Percentiles rank a stretch among this genome's conserved stretches.
These are phyloP conservation scores for Petrophora chlorosata DNA, from an alignment of 2,888 invertebrate genomes.

Conservation along the genomic window DNA sequence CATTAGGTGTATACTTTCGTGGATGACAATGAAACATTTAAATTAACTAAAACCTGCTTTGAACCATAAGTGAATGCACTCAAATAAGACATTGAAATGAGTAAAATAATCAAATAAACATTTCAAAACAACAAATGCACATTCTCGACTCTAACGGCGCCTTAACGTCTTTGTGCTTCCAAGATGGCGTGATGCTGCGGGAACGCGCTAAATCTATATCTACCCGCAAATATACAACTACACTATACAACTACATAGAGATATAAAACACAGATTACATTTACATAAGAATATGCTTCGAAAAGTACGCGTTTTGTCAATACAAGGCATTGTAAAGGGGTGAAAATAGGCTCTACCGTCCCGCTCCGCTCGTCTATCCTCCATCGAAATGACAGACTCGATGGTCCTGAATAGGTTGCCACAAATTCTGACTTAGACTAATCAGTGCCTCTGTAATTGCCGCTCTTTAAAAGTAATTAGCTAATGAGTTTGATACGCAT, in stretches of 20 bases:
- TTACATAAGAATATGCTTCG: background rate
- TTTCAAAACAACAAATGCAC: slow-evolving; percentile 4
- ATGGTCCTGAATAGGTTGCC: slow-evolving; percentile 36
- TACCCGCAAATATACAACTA: slow-evolving; percentile 16
- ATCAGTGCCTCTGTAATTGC: slow-evolving; percentile 31
- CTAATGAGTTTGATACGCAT: slow-evolving; percentile 33
- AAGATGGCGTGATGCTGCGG: slow-evolving; percentile 63
- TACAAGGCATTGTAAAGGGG: slow-evolving; percentile 3
- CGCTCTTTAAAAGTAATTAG: slow-evolving; percentile 37
- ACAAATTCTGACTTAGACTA: slow-evolving; percentile 41
- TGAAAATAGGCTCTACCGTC: slow-evolving; percentile 2
- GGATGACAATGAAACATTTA: too few species aligned
- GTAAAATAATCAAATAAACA: background rate
- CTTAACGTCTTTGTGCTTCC: slow-evolving; percentile 46
- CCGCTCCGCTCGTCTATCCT: background rate
- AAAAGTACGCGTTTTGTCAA: background rate
- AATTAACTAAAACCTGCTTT: too few species aligned
- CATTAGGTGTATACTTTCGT: too few species aligned
- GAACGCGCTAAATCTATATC: slow-evolving; percentile 22
- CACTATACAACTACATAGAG: too few species aligned
- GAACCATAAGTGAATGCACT: too few species aligned
- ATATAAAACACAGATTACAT: background rate
- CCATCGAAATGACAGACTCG: slow-evolving; percentile 19
- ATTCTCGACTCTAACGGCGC: slow-evolving; percentile 13
- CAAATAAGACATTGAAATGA: too few species aligned